Evolutionary conservation across 2,113 vertebrate genomes (phyloP).

Genomic region (Psophia crepitans): DNA sequence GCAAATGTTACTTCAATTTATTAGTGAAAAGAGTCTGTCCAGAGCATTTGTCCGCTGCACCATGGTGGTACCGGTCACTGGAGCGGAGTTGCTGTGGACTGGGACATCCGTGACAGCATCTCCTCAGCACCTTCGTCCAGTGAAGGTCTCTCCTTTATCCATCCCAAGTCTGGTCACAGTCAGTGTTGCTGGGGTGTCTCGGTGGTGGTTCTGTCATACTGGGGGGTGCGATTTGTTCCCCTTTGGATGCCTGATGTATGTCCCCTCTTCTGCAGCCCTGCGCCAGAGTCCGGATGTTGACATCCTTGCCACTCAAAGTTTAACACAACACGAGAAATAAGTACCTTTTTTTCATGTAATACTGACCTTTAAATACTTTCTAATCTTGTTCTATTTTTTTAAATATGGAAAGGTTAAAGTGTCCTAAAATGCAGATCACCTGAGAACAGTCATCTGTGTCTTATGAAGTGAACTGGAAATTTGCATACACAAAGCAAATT

Average conservation of each 20-base stretch:
- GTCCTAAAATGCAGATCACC: neutral
- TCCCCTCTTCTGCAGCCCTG: neutral
- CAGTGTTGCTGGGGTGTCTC: neutral
- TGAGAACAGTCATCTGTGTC: neutral
- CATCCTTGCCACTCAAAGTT: neutral
- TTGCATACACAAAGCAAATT: conserved; percentile 61
- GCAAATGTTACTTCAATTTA: neutral
- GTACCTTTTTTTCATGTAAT: neutral
- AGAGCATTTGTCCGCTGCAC: neutral
- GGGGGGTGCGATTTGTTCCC: fast-evolving
- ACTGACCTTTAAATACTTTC: neutral
- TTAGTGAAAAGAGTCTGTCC: neutral
- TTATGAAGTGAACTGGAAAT: conserved; percentile 11
- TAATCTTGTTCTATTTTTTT: neutral
- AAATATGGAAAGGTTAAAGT: neutral
- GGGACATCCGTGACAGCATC: fast-evolving
- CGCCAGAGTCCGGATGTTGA: neutral
- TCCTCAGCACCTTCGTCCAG: neutral
- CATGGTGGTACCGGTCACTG: neutral
- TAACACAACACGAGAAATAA: neutral
- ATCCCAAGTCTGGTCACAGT: neutral
- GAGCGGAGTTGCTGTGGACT: neutral
- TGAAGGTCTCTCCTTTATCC: neutral
- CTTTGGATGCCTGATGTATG: fast-evolving
- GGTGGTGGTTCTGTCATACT: neutral